Base-by-base conservation (phyloP, 2,797 vertebrate species). In the Bradypodion pumilum region DNA sequence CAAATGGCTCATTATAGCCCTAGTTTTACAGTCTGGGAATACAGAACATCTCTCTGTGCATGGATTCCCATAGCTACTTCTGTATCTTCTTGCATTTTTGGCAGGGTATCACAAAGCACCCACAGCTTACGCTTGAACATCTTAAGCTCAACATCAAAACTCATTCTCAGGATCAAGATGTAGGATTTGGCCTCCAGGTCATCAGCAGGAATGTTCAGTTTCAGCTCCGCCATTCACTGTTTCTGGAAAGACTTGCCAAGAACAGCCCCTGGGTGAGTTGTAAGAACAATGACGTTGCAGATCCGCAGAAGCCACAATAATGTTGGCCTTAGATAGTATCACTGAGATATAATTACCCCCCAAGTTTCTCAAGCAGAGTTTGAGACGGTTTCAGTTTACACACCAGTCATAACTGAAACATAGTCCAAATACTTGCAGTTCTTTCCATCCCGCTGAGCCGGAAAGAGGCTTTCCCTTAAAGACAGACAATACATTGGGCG, bases 351-450 rank as follows among this genome's bases (percentile, higher is more conserved):
- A 84, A 84, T 72, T 72, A 78, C 56, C 66, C 66, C 56, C 2
- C 21, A 42, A 8, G 13, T 78, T 84, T 78, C 68, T 56, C 52
- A 49, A 49, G 66, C 66, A 63, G 52, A 29, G 32, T 42, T 56
- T 21, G 65, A 72, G n/a, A 65, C 35, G 6, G 66, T 78, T 78
- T 84, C 73, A 60, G 44, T 59, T 81, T 65, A 78, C 80, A 72
- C 66, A 65, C 44, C 59, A 82, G 68, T 73, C 74, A 82, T 44
- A 73, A 78, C 85, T 82, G 68, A 82, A 66, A 65, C 60, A 19
- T 72, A 73, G 85, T 70, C 80, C 56, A 73, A 73, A 82, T 86
- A 86, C 7, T 27, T 15, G 2, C 19, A 13, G 44, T 42, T 32
- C 70, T 56, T 82, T 72, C 42, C 27, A 8, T 78, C 74, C 74